Conservation (phyloP, 2,113 vertebrate species). For the Turdus rufiventris region DNA sequence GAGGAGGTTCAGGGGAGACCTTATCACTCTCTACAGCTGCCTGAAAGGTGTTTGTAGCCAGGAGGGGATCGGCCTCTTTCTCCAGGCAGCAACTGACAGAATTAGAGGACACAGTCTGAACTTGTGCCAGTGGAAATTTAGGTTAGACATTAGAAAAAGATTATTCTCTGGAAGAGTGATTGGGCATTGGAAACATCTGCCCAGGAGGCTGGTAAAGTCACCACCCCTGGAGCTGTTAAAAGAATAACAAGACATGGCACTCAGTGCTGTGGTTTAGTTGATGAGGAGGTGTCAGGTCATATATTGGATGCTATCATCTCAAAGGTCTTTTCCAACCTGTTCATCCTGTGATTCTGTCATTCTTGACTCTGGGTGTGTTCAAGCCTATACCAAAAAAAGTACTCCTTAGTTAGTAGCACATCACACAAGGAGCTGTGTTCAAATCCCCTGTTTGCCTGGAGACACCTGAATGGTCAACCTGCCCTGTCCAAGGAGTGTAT, state of each 20-base stretch:
- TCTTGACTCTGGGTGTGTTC: not conserved
- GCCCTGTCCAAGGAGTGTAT: not conserved
- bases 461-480: accelerated
- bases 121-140: accelerated
- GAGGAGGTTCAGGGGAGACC: not conserved
- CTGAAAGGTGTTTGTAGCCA: not conserved
- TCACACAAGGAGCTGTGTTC: not conserved
- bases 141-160: not conserved
- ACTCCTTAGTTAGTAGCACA: not conserved
- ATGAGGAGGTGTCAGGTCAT: not conserved
- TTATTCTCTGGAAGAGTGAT: not conserved
- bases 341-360: not conserved
- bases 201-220: not conserved
- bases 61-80: not conserved
- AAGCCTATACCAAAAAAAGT: not conserved
- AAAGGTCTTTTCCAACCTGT: not conserved
- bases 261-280: not conserved
- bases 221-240: not conserved
- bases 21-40: not conserved
- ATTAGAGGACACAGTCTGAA: not conserved
- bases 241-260: accelerated
- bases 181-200: not conserved
- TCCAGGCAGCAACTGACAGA: not conserved
- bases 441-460: not conserved
- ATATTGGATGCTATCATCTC: not conserved